Conservation (phyloP, 1,140 invertebrate species). For the Streblospio benedicti region DNA sequence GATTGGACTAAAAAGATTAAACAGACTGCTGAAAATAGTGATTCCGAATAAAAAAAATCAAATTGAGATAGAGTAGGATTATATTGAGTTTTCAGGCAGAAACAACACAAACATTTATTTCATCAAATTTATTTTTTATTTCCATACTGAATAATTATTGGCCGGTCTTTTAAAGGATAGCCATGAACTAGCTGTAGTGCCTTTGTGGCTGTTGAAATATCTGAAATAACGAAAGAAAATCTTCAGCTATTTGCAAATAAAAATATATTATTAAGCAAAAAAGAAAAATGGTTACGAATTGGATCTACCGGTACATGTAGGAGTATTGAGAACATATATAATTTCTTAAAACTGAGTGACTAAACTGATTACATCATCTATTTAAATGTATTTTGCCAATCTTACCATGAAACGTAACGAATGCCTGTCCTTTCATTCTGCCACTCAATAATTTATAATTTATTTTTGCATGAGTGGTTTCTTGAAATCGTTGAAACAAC, state of each 20-base stretch:
- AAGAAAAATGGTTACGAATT: background rate
- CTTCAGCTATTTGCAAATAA: background rate
- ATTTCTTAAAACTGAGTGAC: too few relatives aligned
- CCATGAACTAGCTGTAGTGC: slow-evolving; percentile 32
- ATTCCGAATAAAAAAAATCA: too few relatives aligned
- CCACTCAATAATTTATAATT: slow-evolving; percentile 48
- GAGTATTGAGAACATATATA: too few relatives aligned
- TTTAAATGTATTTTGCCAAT: too few relatives aligned
- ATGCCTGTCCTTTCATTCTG: slow-evolving; percentile 55
- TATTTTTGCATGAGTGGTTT: slow-evolving; percentile 26
- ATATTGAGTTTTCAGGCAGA: too few relatives aligned
- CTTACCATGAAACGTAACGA: slow-evolving; percentile 52
- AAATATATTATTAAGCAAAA: background rate
- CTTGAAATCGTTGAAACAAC: slow-evolving; percentile 45
- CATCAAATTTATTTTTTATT: slow-evolving; percentile 18
- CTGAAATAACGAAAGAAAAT: slow-evolving; percentile 20
- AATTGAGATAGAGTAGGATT: too few relatives aligned
- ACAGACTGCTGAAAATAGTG: background rate
- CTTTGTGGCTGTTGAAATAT: slow-evolving; percentile 22
- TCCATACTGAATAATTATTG: slow-evolving; percentile 34
- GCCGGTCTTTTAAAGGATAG: slow-evolving; percentile 30
- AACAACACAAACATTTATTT: background rate
- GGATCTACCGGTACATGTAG: too few relatives aligned
- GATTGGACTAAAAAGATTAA: slow-evolving; percentile 48
- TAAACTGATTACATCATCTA: too few relatives aligned